Percentiles rank a stretch among this genome's conserved stretches.
phyloP scores from a whole-genome alignment of 2,888 invertebrate species.

The Stenolophus ochropezus region DNA sequence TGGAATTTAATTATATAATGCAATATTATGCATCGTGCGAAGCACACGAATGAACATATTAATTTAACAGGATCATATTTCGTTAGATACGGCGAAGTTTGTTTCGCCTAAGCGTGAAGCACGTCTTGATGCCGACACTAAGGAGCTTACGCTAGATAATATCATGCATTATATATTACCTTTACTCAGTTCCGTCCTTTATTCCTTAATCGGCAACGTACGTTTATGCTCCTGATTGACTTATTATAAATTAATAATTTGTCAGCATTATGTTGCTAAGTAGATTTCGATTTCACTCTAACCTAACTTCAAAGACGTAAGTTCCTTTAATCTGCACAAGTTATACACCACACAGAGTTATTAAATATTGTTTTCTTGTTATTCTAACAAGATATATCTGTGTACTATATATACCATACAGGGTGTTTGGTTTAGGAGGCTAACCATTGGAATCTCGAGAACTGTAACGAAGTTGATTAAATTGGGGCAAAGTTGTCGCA shows the following conservation, averaged over 20 bases:
- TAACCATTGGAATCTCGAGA: too few species aligned
- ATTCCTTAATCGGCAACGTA: not conserved
- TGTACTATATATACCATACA: too few species aligned
- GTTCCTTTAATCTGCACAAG: not conserved
- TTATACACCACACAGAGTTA: too few species aligned
- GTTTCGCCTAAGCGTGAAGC: not conserved
- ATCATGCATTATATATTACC: constrained; percentile 30
- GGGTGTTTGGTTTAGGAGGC: too few species aligned
- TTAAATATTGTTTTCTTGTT: too few species aligned
- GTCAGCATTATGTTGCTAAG: not conserved
- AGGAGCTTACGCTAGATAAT: constrained; percentile 14
- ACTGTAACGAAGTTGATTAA: too few species aligned
- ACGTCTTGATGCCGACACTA: constrained; percentile 4
- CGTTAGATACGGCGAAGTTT: not conserved
- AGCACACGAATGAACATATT: not conserved
- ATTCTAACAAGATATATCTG: too few species aligned
- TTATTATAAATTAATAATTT: not conserved
- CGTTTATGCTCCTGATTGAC: not conserved
- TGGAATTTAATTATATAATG: not conserved
- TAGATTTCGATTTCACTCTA: too few species aligned
- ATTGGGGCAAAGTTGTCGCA: too few species aligned
- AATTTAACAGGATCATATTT: not conserved
- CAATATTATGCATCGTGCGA: not conserved
- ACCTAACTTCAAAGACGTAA: not conserved
- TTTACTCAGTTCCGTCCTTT: not conserved